Conservation (phyloP, 2,797 vertebrate species). For the Acanthornis magna region DNA sequence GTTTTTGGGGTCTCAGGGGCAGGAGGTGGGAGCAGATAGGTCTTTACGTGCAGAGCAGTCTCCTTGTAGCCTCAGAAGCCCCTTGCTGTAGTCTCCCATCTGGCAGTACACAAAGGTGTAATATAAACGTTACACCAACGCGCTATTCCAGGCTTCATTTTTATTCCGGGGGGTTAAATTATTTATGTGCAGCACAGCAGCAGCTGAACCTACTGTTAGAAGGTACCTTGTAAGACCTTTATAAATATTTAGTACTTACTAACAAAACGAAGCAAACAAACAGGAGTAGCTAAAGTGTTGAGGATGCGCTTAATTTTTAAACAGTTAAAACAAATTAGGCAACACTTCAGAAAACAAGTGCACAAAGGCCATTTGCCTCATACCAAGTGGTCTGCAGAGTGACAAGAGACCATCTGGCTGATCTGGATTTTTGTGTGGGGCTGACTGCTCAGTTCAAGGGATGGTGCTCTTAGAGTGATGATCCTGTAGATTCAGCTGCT, state of each 20-base stretch:
- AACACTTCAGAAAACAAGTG: not conserved
- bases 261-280: not conserved
- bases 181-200: not conserved
- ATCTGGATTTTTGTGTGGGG: not conserved
- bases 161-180: not conserved
- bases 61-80: accelerated
- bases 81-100: not conserved
- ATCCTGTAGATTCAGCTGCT: not conserved
- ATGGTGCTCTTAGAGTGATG: accelerated
- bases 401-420: slow-evolving; percentile 17
- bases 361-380: not conserved
- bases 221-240: not conserved
- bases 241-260: not conserved
- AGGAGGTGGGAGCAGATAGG: not conserved
- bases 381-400: not conserved
- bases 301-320: slow-evolving; percentile 19
- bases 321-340: not conserved
- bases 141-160: not conserved
- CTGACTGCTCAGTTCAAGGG: not conserved
- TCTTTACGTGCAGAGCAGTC: accelerated
- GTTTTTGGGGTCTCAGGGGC: accelerated
- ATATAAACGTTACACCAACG: not conserved
- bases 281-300: not conserved
- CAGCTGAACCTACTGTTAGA: not conserved
- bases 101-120: not conserved